These are phyloP conservation scores for Amazona vittata DNA, from an alignment of 2,113 vertebrate species.

Conservation along the genomic window DNA sequence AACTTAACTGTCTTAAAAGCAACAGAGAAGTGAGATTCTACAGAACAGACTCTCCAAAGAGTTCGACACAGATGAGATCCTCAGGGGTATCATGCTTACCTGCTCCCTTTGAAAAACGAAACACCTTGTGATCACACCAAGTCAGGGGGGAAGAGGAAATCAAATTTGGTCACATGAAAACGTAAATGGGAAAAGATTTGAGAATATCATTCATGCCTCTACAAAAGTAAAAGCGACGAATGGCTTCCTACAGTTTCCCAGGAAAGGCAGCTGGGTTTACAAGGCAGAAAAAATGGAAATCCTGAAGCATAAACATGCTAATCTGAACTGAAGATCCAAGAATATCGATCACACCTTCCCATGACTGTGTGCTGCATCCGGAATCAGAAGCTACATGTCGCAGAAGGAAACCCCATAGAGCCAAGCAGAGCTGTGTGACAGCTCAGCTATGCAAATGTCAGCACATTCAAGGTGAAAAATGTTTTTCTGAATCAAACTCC, in stretches of 20 bases:
- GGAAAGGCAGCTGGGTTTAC: not conserved
- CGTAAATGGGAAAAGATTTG: accelerated
- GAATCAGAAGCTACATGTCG: accelerated
- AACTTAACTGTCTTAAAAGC: not conserved
- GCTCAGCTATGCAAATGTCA: not conserved
- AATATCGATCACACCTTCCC: not conserved
- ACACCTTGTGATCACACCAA: not conserved
- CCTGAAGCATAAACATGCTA: not conserved
- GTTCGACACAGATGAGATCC: accelerated
- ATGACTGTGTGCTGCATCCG: not conserved
- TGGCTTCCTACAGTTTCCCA: not conserved
- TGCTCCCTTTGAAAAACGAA: not conserved
- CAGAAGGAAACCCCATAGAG: not conserved
- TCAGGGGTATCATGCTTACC: not conserved
- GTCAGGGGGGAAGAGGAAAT: not conserved
- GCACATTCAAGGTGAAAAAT: not conserved
- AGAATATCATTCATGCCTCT: not conserved
- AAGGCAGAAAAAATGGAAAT: not conserved
- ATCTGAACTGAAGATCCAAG: not conserved
- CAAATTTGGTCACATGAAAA: not conserved
- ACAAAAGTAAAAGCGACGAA: not conserved
- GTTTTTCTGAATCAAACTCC: not conserved
- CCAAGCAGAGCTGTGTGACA: not conserved
- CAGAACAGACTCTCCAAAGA: not conserved
- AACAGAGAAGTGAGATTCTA: not conserved